These are phyloP conservation scores for Acheta domesticus DNA, from an alignment of 2,888 invertebrate genomes.

Conservation along the genomic window DNA sequence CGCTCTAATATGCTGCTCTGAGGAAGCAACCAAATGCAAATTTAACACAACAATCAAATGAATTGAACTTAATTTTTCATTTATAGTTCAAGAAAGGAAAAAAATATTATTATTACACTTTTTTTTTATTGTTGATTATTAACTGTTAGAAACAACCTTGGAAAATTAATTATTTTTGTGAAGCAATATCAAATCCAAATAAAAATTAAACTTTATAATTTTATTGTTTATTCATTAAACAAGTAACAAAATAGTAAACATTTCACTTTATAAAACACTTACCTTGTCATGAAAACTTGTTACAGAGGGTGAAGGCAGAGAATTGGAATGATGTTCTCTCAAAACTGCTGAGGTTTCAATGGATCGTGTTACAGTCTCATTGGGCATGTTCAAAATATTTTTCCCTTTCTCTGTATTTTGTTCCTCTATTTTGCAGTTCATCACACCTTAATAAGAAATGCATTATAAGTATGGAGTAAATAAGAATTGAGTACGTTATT, in stretches of 20 bases:
- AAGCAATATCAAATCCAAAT: not conserved
- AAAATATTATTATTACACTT: too few species aligned
- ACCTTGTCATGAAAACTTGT: slow-evolving; percentile 24
- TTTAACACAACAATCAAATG: too few species aligned
- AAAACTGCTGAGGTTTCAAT: slow-evolving; percentile 10
- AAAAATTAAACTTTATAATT: not conserved
- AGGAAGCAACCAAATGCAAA: too few species aligned
- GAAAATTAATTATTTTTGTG: too few species aligned
- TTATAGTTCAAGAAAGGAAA: too few species aligned
- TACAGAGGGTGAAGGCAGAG: slow-evolving; percentile 21
- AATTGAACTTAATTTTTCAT: too few species aligned
- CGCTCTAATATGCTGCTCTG: too few species aligned
- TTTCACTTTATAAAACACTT: not conserved
- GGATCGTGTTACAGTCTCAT: slow-evolving; percentile 21
- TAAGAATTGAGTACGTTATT: not conserved
- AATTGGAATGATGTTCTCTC: slow-evolving; percentile 19
- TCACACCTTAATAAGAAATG: not conserved
- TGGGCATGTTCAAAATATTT: slow-evolving; percentile 23
- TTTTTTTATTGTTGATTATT: too few species aligned
- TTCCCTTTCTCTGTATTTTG: slow-evolving; percentile 21
- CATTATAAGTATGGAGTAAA: not conserved
- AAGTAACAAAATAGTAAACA: not conserved
- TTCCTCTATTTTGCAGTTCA: slow-evolving; percentile 21
- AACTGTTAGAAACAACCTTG: too few species aligned
- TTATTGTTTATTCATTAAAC: not conserved